phyloP scores from a whole-genome alignment of 2,888 invertebrate genomes.

The Nephrotoma flavescens region DNA sequence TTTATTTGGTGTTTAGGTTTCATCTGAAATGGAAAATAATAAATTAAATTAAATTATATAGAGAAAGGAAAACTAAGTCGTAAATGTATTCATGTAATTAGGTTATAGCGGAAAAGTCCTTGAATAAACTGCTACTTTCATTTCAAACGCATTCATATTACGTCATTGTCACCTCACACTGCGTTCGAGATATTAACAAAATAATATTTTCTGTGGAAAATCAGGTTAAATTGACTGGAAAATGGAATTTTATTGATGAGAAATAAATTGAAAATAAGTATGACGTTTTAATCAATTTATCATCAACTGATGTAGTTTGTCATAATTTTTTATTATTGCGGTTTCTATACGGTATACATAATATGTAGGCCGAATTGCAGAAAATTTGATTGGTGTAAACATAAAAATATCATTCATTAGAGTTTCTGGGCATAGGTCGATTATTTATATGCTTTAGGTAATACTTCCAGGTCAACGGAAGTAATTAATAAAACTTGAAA shows the following conservation, averaged over 20 bases:
- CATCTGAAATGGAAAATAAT: background rate
- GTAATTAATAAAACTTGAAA: too few relatives aligned
- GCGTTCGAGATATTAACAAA: background rate
- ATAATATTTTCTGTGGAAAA: background rate
- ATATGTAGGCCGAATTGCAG: background rate
- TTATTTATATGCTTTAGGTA: background rate
- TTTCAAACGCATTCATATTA: background rate
- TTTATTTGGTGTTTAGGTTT: background rate
- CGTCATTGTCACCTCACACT: background rate
- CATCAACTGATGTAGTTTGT: background rate
- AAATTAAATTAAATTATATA: background rate
- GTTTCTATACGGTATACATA: background rate
- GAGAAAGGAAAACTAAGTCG: background rate
- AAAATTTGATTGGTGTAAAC: background rate
- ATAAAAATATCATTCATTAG: too few relatives aligned
- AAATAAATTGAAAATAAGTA: background rate
- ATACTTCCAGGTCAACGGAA: background rate
- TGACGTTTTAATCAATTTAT: background rate
- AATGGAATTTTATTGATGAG: background rate
- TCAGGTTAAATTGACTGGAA: background rate
- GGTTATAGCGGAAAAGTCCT: background rate
- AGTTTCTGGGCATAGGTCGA: background rate
- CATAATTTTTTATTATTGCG: background rate
- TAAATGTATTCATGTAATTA: background rate
- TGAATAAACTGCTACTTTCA: background rate